These are phyloP conservation scores for Aurelia sp. DNA, from an alignment of 30 jellyfish, hydroid and myxozoan species.

Conservation along the genomic window DNA sequence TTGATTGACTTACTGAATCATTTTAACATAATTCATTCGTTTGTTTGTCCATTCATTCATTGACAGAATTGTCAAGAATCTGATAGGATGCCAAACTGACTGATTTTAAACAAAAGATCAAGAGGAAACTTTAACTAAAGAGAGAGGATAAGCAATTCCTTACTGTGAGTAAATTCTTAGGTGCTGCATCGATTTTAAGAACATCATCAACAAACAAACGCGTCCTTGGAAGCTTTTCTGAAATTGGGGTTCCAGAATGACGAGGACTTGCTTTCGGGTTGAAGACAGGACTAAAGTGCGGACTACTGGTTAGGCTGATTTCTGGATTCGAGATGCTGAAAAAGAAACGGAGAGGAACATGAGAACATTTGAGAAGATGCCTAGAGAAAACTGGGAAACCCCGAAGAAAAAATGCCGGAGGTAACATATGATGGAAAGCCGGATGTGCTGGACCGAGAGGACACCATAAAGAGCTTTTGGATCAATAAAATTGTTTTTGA, in stretches of 20 bases:
- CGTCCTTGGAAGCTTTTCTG: constrained; percentile 69
- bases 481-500: too few species aligned
- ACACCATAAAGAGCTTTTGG: too few species aligned
- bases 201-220: constrained; percentile 48
- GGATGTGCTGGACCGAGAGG: too few species aligned
- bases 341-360: background rate
- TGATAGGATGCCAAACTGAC: too few species aligned
- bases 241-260: constrained; percentile 53
- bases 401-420: too few species aligned
- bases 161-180: constrained; percentile 49
- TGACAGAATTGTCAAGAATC: too few species aligned
- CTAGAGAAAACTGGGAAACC: background rate
- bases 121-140: background rate
- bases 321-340: constrained; percentile 35
- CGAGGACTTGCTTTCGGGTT: constrained; percentile 26
- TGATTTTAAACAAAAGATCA: too few species aligned
- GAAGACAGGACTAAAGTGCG: constrained; percentile 51
- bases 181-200: constrained; percentile 24
- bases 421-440: too few species aligned
- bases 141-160: background rate
- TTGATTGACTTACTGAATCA: too few species aligned
- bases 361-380: background rate
- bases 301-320: constrained; percentile 38
- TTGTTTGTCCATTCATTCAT: too few species aligned
- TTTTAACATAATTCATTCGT: too few species aligned